phyloP scores from a whole-genome alignment of 2,888 invertebrate genomes.

The Scelioninae gen. 1 region DNA sequence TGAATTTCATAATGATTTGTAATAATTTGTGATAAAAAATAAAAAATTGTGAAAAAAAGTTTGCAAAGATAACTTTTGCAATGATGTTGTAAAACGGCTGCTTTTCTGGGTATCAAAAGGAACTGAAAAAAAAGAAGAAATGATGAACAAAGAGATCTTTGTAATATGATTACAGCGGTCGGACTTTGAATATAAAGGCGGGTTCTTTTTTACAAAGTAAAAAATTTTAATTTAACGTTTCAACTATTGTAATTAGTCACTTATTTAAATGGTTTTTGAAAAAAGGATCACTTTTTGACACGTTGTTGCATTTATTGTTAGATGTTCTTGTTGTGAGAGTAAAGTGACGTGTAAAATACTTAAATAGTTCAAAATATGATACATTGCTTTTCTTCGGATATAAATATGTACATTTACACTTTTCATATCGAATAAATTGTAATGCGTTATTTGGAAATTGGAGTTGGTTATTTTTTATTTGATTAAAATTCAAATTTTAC shows the following conservation, averaged over 20 bases:
- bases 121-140: slow-evolving; percentile 4
- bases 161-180: slow-evolving; percentile 44
- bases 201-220: too few species aligned
- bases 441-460: slow-evolving; percentile 54
- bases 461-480: slow-evolving; percentile 3
- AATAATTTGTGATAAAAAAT: too few species aligned
- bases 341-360: slow-evolving; percentile 60
- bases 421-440: slow-evolving; percentile 65
- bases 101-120: slow-evolving; percentile 22
- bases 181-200: slow-evolving; percentile 9
- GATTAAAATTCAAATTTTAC: background rate
- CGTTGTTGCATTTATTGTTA: slow-evolving; percentile 66
- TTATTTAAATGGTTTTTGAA: slow-evolving; percentile 12
- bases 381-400: slow-evolving; percentile 54
- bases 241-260: slow-evolving; percentile 42
- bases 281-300: slow-evolving; percentile 41
- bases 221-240: too few species aligned
- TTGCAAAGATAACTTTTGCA: too few species aligned
- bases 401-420: slow-evolving; percentile 63
- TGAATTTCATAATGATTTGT: too few species aligned
- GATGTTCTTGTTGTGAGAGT: slow-evolving; percentile 64
- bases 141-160: slow-evolving; percentile 10
- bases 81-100: too few species aligned
- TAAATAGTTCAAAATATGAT: slow-evolving; percentile 48
- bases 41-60: too few species aligned